Conservation (phyloP, 2,888 invertebrate species). For the Sarcophaga subvicina region DNA sequence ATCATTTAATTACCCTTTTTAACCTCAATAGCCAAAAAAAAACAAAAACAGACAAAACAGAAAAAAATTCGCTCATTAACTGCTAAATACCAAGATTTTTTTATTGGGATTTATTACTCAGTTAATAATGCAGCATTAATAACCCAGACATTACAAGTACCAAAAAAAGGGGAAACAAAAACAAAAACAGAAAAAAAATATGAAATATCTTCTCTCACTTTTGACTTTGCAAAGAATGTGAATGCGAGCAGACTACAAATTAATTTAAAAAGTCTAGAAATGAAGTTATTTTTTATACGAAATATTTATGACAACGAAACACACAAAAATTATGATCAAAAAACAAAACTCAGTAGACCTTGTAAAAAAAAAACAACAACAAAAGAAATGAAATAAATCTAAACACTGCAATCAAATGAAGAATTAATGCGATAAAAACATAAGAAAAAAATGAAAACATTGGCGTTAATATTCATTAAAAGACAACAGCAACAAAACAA, state of each 20-base stretch:
- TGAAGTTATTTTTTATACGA: too few species aligned
- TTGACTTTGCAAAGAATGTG: background rate
- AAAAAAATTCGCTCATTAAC: background rate
- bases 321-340: background rate
- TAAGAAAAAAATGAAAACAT: background rate
- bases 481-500: background rate
- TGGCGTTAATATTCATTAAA: constrained; percentile 35
- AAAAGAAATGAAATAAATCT: constrained; percentile 5
- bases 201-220: background rate
- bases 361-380: constrained; percentile 7
- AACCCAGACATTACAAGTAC: too few species aligned
- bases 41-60: too few species aligned
- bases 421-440: constrained; percentile 12
- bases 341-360: constrained; percentile 23
- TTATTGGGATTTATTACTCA: background rate
- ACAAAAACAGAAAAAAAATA: background rate
- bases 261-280: constrained; percentile 15
- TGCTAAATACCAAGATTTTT: background rate
- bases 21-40: too few species aligned
- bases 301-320: background rate
- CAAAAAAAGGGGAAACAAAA: background rate
- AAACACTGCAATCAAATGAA: constrained; percentile 31
- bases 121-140: background rate
- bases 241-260: background rate
- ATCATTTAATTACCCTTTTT: too few species aligned